These are phyloP conservation scores for Gymnocheta viridis DNA, from an alignment of 2,888 invertebrate species.

Conservation along the genomic window DNA sequence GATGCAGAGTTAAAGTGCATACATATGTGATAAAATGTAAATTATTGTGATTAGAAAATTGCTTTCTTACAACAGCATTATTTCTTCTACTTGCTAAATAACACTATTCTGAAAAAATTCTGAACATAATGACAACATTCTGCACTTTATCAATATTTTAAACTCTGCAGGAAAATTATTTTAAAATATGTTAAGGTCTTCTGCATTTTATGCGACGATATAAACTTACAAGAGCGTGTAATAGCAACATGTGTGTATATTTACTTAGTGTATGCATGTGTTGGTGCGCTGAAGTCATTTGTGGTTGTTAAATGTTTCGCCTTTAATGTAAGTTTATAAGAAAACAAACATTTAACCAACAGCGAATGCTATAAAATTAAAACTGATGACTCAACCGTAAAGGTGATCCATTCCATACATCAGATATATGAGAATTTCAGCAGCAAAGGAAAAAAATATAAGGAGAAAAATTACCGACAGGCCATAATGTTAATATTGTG, in stretches of 20 bases:
- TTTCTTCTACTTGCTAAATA: no score
- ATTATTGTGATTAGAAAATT: no score
- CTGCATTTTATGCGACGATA: background rate
- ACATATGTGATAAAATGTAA: no score
- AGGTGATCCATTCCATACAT: conserved; percentile 24
- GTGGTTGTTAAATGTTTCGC: conserved; percentile 42
- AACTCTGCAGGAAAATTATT: no score
- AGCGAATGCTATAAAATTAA: conserved; percentile 41
- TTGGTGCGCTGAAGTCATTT: conserved; percentile 23
- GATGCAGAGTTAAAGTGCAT: no score
- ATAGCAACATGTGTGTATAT: background rate
- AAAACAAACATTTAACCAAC: conserved; percentile 2
- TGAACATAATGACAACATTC: no score
- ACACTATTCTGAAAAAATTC: no score
- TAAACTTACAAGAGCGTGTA: background rate
- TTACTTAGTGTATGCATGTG: background rate
- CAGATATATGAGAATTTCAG: conserved; percentile 10
- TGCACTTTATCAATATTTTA: no score
- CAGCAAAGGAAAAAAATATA: background rate
- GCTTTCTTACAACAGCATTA: no score
- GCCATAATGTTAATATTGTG: background rate
- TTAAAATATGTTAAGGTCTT: no score
- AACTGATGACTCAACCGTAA: conserved; percentile 51
- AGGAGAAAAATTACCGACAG: background rate
- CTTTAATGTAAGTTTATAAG: conserved; percentile 4